Percentiles rank a stretch among this genome's conserved stretches.
Conservation (phyloP, 2,888 invertebrate genomes). For the Callinectes sapidus region DNA sequence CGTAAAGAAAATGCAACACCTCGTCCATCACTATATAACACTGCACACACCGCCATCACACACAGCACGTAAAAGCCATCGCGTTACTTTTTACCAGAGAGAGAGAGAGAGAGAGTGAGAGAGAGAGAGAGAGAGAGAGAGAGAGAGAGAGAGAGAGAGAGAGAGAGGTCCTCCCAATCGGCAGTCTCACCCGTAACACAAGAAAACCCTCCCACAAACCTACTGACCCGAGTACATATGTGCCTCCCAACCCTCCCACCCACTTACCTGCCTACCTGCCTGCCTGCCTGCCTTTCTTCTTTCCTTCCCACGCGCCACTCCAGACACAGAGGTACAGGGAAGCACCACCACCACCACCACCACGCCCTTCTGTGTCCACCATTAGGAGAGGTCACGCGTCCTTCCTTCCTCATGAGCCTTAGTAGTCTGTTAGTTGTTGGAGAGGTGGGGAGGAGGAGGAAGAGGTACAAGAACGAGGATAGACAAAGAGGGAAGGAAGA, state of each 20-base stretch:
- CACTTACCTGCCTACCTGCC: neutral
- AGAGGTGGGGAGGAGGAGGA: neutral
- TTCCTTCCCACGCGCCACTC: constrained; percentile 7
- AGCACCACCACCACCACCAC: constrained; percentile 5
- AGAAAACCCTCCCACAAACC: neutral
- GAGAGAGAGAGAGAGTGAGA: no score
- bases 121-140: no score
- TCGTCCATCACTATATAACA: neutral
- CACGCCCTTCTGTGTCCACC: constrained; percentile 8
- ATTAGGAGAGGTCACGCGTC: neutral
- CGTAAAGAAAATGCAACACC: neutral
- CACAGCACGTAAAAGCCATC: neutral
- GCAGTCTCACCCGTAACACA: neutral
- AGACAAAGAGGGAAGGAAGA: neutral
- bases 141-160: constrained; percentile 40
- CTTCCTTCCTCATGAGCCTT: neutral
- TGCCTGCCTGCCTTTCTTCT: neutral
- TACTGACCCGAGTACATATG: neutral
- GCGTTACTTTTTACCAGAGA: neutral
- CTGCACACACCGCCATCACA: no score
- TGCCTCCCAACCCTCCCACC: neutral
- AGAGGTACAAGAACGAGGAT: neutral
- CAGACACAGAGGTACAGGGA: neutral
- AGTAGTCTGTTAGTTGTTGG: neutral
- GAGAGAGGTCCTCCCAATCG: constrained; percentile 19